Base-by-base conservation (phyloP, 2,113 vertebrate species). In the Leptobrachium leishanense region DNA sequence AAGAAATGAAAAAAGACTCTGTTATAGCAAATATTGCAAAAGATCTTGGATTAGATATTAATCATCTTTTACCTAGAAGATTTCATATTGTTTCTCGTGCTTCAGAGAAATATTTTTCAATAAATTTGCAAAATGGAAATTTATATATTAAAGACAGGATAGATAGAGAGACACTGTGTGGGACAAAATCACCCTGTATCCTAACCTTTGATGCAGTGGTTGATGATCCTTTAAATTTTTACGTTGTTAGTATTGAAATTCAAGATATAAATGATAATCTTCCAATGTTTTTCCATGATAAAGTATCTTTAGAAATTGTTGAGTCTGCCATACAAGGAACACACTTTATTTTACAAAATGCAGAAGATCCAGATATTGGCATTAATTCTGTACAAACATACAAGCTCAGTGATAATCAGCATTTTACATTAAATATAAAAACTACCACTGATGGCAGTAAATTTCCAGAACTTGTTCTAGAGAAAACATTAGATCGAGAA, bases 151-250 rank as follows among this genome's bases (percentile, higher is more conserved):
- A 72, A 74, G 54, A 62, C 43, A 81, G 78, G 59, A 92, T 95
- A 85, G 93, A 94, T 79, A 88, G 92, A 68, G 92, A 94, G 64
- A 81, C 86, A 71, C 76, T 94, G 66, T 94, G 92, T 76, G 85
- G 72, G 77, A 88, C 90, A 87, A 90, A 77, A 71, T 81, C 82
- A 3, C 79, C 81, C 2, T 95, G 93, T 81, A 1, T 92, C 54
- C 72, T 95, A 73, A 89, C 91, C 72, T 82, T 94, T 75, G 89
- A 95, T 43, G 77, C 90, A 0, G 89, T 95, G 4, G 81, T 92
- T 69, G 91, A 94, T 71, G 88, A 72, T 41, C 90, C 92, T 0
- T 74, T 94, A 2, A 91, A 92, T 66, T 70, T 94, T 66, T 88
- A 91, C 41, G 85, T 83, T 40, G 15, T 82, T 55, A 74, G 53